phyloP scores from a whole-genome alignment of 1,140 invertebrate species.

The Nasonia longicornis region DNA sequence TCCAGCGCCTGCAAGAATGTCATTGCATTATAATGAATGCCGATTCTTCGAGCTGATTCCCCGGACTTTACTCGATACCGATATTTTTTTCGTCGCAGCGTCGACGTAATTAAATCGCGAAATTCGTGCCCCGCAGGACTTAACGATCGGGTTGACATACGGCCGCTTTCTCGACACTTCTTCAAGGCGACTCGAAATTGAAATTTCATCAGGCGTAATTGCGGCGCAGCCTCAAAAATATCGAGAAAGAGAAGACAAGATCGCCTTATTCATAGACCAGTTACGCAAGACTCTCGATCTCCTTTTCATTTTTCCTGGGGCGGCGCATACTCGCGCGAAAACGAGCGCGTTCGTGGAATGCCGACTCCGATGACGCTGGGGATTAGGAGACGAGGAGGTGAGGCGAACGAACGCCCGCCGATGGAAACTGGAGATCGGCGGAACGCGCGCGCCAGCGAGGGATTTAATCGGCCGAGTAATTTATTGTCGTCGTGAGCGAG shows the following conservation, averaged over 20 bases:
- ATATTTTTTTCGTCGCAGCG: no score
- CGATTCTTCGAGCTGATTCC: conserved; percentile 41
- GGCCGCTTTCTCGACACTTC: not conserved
- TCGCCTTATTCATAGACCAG: conserved; percentile 47
- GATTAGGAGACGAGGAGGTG: conserved; percentile 2
- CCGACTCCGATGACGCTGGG: not conserved
- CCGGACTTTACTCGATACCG: no score
- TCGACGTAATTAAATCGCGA: not conserved
- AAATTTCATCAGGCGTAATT: not conserved
- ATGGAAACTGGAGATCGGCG: conserved; percentile 18
- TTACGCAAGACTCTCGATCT: conserved; percentile 23
- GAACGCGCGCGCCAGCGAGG: not conserved
- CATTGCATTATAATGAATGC: conserved; percentile 54
- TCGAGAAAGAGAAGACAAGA: no score
- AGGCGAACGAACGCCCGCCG: not conserved
- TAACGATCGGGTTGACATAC: conserved; percentile 29
- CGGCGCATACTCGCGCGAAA: not conserved
- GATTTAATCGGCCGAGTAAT: conserved; percentile 40
- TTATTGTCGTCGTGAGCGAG: conserved; percentile 25
- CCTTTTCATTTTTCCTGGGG: not conserved
- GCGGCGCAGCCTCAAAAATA: not conserved
- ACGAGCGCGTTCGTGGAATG: not conserved
- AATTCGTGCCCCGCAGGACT: not conserved
- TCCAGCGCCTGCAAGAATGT: conserved; percentile 47
- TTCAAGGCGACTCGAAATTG: not conserved